A percentile compares a stretch with the other conserved stretches of the same genome.
phyloP scores from a whole-genome alignment of 2,113 vertebrate species.

The Mesembrinibis cayennensis region DNA sequence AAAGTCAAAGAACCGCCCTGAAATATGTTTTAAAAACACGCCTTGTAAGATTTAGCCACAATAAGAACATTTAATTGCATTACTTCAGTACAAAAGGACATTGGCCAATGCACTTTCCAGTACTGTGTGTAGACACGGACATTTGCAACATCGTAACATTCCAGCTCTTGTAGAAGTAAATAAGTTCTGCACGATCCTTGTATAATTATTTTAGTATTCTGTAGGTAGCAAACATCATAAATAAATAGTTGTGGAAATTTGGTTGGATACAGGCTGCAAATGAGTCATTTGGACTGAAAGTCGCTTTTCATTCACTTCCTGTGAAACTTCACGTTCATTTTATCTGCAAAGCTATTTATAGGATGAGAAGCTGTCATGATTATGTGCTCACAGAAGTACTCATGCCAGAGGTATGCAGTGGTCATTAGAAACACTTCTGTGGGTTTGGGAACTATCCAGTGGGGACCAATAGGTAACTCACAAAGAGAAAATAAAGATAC shows the following conservation, averaged over 20 bases:
- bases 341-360: conserved; percentile 3
- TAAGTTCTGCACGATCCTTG: background rate
- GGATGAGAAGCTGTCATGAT: background rate
- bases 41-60: conserved; percentile 30
- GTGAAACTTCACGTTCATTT: background rate
- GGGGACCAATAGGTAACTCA: background rate
- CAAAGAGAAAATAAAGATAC: background rate
- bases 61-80: conserved; percentile 3
- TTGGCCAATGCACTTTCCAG: background rate
- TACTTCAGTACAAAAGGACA: background rate
- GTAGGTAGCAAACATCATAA: background rate
- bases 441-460: background rate
- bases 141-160: background rate
- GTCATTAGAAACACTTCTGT: background rate
- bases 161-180: background rate
- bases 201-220: background rate
- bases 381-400: background rate
- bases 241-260: background rate
- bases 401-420: background rate
- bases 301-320: background rate
- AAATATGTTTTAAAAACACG: conserved; percentile 10
- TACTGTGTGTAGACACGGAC: background rate
- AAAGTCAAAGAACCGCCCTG: conserved; percentile 19
- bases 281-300: background rate
- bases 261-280: background rate